Percentiles rank a stretch among this genome's conserved stretches.
These are phyloP conservation scores for Orthosia incerta DNA, from an alignment of 2,888 invertebrate genomes.

Conservation along the genomic window DNA sequence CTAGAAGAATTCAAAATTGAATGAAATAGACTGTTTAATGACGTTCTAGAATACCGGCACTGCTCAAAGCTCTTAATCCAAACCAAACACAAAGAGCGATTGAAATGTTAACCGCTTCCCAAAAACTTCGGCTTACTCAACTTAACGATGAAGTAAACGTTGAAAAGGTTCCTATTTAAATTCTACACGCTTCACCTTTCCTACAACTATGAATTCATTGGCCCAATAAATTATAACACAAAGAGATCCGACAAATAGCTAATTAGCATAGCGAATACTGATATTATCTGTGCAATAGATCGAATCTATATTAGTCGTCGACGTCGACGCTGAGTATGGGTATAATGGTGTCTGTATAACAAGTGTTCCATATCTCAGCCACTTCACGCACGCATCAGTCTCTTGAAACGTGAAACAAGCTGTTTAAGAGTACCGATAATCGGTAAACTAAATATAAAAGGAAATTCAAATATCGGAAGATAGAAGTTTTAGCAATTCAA, in stretches of 20 bases:
- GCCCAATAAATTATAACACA: constrained; percentile 47
- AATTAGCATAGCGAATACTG: constrained; percentile 49
- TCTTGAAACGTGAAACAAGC: constrained; percentile 37
- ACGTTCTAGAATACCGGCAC: not conserved
- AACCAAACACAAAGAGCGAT: constrained; percentile 1
- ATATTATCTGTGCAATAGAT: constrained; percentile 40
- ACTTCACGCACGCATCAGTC: constrained; percentile 42
- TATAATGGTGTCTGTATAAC: constrained; percentile 3
- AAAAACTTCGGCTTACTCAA: constrained; percentile 19
- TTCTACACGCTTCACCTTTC: constrained; percentile 43
- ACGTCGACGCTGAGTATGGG: constrained; percentile 20
- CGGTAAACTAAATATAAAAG: constrained; percentile 37
- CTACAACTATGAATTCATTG: constrained; percentile 39
- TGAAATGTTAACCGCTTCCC: constrained; percentile 14
- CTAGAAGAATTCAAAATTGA: not conserved
- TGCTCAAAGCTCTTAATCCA: not conserved
- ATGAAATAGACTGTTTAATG: not conserved
- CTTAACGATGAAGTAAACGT: constrained; percentile 28
- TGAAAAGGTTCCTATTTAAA: constrained; percentile 34
- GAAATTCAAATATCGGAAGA: constrained; percentile 33
- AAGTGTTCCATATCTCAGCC: constrained; percentile 33
- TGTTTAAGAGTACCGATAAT: constrained; percentile 29
- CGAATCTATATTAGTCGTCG: constrained; percentile 32
- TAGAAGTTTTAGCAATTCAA: constrained; percentile 50
- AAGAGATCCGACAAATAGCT: constrained; percentile 48